Percentiles rank a stretch among this genome's conserved stretches.
Conservation (phyloP, 2,888 invertebrate genomes). For the Leucophenga maculata region DNA sequence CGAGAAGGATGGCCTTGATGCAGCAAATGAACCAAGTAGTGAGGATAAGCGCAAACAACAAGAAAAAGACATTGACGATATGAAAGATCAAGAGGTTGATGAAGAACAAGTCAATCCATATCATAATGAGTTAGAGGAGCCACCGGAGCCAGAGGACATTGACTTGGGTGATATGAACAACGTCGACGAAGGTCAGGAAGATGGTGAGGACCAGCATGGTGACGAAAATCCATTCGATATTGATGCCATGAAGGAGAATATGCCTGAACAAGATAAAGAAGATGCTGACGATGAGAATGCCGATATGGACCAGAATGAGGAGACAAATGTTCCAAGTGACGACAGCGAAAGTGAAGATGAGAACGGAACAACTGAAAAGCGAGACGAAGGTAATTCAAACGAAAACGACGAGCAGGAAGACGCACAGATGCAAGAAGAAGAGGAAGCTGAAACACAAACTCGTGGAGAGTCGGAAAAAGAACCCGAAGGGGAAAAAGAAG, state of each 20-base stretch:
- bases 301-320: constrained; percentile 72
- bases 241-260: constrained; percentile 81
- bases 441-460: constrained; percentile 73
- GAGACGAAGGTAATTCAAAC: constrained; percentile 71
- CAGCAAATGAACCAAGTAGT: constrained; percentile 61
- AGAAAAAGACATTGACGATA: constrained; percentile 84
- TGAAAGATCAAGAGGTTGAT: constrained; percentile 85
- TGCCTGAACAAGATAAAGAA: constrained; percentile 67
- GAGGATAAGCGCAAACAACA: constrained; percentile 72
- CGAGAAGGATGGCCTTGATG: constrained; percentile 73
- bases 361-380: constrained; percentile 64
- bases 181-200: constrained; percentile 81
- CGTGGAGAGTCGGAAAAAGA: constrained; percentile 65
- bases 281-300: constrained; percentile 68
- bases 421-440: constrained; percentile 61
- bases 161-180: constrained; percentile 91
- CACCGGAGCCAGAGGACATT: constrained; percentile 88
- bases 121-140: constrained; percentile 84
- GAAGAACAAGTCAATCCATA: constrained; percentile 87
- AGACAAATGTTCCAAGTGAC: constrained; percentile 75
- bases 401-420: constrained; percentile 77
- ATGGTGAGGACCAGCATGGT: constrained; percentile 75
- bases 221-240: constrained; percentile 90
- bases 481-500: constrained; percentile 31
- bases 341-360: constrained; percentile 73